These are phyloP conservation scores for Terrapene triunguis DNA, from an alignment of 2,113 vertebrate genomes.

Conservation along the genomic window DNA sequence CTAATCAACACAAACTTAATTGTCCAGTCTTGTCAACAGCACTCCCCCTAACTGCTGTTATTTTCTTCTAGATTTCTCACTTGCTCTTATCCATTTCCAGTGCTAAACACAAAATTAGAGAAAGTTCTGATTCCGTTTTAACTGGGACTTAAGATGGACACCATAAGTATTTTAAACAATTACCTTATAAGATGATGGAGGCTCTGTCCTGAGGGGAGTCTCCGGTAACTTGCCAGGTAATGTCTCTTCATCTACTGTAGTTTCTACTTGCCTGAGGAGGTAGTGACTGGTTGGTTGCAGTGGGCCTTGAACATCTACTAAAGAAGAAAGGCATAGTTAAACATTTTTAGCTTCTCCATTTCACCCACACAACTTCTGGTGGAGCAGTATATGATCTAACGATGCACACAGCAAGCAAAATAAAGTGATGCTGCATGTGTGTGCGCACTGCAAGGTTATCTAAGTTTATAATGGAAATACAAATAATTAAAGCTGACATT, in stretches of 20 bases:
- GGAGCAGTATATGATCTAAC: background rate
- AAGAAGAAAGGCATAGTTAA: background rate
- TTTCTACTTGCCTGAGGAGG: slow-evolving; percentile 86
- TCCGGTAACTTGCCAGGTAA: slow-evolving; percentile 94
- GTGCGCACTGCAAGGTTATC: background rate
- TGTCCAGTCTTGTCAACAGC: background rate
- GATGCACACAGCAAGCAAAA: background rate
- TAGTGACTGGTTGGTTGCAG: slow-evolving; percentile 94
- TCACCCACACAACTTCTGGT: background rate
- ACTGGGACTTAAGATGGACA: background rate
- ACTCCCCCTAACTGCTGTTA: background rate
- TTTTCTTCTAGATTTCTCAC: background rate
- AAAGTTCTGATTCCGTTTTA: background rate
- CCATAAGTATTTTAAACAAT: background rate
- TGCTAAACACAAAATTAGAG: background rate
- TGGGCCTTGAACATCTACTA: slow-evolving; percentile 81
- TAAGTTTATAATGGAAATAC: background rate
- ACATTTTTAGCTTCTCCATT: background rate
- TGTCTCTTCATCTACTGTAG: slow-evolving; percentile 90
- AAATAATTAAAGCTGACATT: background rate
- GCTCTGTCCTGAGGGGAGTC: slow-evolving; percentile 88
- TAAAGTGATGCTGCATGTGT: background rate
- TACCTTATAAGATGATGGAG: slow-evolving; percentile 92
- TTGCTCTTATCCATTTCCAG: background rate
- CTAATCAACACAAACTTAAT: background rate